These are phyloP conservation scores for Platyrinchus mystaceus DNA, from an alignment of 2,797 vertebrate species.

Conservation along the genomic window DNA sequence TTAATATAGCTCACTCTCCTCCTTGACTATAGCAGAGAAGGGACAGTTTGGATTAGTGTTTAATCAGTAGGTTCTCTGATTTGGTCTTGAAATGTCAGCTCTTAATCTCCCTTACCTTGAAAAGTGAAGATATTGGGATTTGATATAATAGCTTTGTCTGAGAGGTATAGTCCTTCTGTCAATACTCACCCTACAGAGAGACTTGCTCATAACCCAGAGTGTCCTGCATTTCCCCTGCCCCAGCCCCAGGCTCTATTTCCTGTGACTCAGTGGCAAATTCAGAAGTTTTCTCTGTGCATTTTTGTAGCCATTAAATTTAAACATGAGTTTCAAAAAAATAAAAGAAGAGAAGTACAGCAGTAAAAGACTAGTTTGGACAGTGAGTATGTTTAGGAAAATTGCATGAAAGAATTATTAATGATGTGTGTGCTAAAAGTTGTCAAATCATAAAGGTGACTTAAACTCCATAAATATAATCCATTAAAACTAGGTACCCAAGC, in stretches of 20 bases:
- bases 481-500: background rate
- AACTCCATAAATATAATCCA: accelerated
- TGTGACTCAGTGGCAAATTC: background rate
- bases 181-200: background rate
- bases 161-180: background rate
- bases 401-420: background rate
- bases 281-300: background rate
- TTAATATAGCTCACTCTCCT: background rate
- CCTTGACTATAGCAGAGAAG: background rate
- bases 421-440: background rate
- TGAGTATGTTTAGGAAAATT: background rate
- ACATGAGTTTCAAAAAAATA: background rate
- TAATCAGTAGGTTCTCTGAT: slow-evolving; percentile 41
- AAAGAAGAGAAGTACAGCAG: background rate
- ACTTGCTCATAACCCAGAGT: background rate
- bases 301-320: background rate
- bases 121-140: slow-evolving; percentile 37
- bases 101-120: slow-evolving; percentile 40
- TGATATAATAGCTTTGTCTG: slow-evolving; percentile 4
- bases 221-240: background rate
- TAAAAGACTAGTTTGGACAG: background rate
- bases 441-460: background rate
- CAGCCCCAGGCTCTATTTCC: background rate
- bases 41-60: slow-evolving; percentile 24
- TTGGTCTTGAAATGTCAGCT: slow-evolving; percentile 58